Percentiles rank a stretch among this genome's conserved stretches.
phyloP scores from a whole-genome alignment of 2,888 invertebrate genomes.

The Erebia ligea region DNA sequence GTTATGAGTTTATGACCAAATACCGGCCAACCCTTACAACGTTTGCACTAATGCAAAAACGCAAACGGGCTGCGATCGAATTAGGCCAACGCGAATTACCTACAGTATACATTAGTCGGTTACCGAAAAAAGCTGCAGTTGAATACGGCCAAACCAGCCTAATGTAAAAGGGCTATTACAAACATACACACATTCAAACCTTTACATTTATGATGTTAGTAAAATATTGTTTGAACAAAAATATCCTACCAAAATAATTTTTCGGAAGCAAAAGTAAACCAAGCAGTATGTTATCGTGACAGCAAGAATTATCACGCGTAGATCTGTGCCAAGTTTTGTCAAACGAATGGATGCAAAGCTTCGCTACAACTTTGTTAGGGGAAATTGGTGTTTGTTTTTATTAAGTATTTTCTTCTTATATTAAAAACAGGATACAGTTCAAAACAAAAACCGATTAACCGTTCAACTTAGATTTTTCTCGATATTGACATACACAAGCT shows the following conservation, averaged over 20 bases:
- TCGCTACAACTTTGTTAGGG: background rate
- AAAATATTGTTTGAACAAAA: background rate
- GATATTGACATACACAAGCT: no score
- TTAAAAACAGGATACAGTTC: background rate
- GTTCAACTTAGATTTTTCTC: background rate
- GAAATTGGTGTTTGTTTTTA: constrained; percentile 8
- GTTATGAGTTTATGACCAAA: no score
- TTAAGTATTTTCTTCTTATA: background rate
- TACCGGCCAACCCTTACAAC: no score
- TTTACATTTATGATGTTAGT: no score
- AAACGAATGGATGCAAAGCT: constrained; percentile 18
- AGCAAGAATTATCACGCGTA: constrained; percentile 17
- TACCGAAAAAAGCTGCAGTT: no score
- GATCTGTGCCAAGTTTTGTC: constrained; percentile 21
- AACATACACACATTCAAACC: no score
- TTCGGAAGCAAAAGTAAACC: constrained; percentile 14
- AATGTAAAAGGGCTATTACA: no score
- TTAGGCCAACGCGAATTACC: no score
- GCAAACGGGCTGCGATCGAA: no score
- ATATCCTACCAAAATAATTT: background rate
- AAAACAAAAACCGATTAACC: background rate
- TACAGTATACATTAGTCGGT: no score
- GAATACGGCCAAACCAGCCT: no score
- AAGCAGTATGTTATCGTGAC: constrained; percentile 15
- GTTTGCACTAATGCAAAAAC: no score